Evolutionary conservation across 2,113 vertebrate genomes (phyloP).

Genomic region (Pangasianodon gigas): DNA sequence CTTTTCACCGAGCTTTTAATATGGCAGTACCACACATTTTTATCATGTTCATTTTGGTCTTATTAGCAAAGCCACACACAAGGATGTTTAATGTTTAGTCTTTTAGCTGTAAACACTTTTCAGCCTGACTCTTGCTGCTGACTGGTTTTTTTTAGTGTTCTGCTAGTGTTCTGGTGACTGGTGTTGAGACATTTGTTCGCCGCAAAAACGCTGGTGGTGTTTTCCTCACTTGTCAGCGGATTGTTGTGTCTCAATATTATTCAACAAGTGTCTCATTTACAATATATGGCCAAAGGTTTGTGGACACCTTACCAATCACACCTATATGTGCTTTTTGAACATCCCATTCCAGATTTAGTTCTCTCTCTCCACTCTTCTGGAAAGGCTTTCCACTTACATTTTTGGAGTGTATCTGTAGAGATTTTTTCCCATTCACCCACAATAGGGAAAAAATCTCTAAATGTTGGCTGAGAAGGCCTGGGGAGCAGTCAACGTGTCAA

Average conservation of each 20-base stretch:
- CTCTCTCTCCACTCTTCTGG: too few relatives aligned
- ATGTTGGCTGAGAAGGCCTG: background rate
- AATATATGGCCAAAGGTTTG: background rate
- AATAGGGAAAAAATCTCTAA: too few relatives aligned
- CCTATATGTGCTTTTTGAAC: background rate
- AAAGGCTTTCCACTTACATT: too few relatives aligned
- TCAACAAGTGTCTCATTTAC: background rate
- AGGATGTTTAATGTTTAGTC: constrained; percentile 34
- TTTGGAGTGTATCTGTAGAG: too few relatives aligned
- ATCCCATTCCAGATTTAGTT: background rate
- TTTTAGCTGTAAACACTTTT: constrained; percentile 33
- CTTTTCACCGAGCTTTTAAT: constrained; percentile 52
- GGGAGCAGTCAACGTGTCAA: too few relatives aligned
- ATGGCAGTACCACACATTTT: constrained; percentile 27
- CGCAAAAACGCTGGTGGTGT: constrained; percentile 40
- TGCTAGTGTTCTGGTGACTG: constrained; percentile 2
- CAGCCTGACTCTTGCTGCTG: constrained; percentile 44
- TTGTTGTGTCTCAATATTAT: background rate
- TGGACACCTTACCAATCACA: background rate
- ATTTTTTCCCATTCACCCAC: too few relatives aligned
- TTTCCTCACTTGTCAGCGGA: constrained; percentile 21
- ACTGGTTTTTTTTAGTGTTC: constrained; percentile 62
- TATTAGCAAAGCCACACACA: constrained; percentile 56
- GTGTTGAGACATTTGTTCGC: background rate
- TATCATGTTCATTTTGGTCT: constrained; percentile 49